Percentiles rank a stretch among this genome's conserved stretches.
Conservation (phyloP, 2,888 invertebrate genomes). For the Catonia carolina region DNA sequence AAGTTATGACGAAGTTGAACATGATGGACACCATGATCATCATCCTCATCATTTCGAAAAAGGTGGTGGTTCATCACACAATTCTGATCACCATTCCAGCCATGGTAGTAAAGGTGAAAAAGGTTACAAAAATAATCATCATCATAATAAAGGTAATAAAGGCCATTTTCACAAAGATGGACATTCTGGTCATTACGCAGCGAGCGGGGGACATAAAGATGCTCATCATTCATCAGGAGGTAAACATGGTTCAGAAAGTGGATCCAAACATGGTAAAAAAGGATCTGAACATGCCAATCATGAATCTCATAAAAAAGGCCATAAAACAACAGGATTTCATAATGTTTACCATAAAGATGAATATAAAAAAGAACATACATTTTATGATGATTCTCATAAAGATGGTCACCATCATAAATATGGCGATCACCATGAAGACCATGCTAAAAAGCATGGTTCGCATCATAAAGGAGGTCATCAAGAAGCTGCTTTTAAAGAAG, state of each 20-base stretch:
- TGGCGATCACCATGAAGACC: constrained; percentile 68
- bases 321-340: constrained; percentile 69
- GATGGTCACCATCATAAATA: constrained; percentile 68
- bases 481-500: constrained; percentile 68
- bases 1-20: not conserved
- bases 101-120: constrained; percentile 57
- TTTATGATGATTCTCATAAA: constrained; percentile 80
- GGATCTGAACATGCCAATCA: constrained; percentile 63
- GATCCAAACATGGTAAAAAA: constrained; percentile 58
- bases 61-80: constrained; percentile 51
- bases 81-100: constrained; percentile 49
- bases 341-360: constrained; percentile 75
- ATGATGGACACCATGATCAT: constrained; percentile 24
- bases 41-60: constrained; percentile 33
- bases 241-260: constrained; percentile 58
- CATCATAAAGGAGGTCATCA: constrained; percentile 73
- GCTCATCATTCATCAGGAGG: constrained; percentile 55
- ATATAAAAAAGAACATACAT: constrained; percentile 69
- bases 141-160: constrained; percentile 54
- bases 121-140: constrained; percentile 55
- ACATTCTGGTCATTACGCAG: constrained; percentile 55
- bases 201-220: constrained; percentile 55
- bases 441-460: constrained; percentile 62
- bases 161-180: constrained; percentile 62
- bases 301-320: constrained; percentile 67